Evolutionary conservation across 1,140 invertebrate genomes (phyloP).

Genomic region (Globodera ellingtonae): DNA sequence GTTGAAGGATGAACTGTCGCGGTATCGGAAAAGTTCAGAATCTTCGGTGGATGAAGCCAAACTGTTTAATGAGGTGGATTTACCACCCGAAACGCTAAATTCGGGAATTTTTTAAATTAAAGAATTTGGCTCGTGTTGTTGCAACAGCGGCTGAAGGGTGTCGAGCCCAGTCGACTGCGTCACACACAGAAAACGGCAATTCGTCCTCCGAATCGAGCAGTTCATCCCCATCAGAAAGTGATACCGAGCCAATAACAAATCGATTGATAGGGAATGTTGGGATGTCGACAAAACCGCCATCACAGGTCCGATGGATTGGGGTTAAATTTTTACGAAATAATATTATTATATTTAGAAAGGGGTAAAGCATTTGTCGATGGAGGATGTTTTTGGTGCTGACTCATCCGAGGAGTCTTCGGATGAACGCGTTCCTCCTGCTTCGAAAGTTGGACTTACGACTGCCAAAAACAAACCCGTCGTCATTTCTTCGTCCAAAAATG

Average conservation of each 20-base stretch:
- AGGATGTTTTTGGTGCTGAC: slow-evolving; percentile 36
- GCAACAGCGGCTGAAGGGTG: not conserved
- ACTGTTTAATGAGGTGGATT: not conserved
- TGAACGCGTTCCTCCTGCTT: not conserved
- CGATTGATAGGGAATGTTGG: not conserved
- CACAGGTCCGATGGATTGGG: not conserved
- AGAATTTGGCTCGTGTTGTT: not conserved
- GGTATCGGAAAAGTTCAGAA: slow-evolving; percentile 5
- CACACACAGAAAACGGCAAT: not conserved
- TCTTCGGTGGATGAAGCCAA: not conserved
- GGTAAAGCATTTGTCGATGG: slow-evolving; percentile 30
- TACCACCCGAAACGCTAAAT: not conserved
- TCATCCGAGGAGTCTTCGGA: slow-evolving; percentile 13
- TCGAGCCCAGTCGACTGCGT: not conserved
- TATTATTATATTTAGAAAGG: slow-evolving; percentile 31
- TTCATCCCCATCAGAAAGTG: not conserved
- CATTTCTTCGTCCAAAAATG: not conserved
- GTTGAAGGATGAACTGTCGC: not conserved
- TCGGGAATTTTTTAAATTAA: not conserved
- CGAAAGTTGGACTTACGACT: not conserved
- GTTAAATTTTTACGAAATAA: not conserved
- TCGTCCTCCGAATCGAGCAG: not conserved
- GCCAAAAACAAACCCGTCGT: not conserved
- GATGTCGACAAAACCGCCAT: not conserved
- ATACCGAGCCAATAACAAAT: not conserved